Conservation (phyloP, 2,113 vertebrate genomes). For the Anser brachyrhynchus region DNA sequence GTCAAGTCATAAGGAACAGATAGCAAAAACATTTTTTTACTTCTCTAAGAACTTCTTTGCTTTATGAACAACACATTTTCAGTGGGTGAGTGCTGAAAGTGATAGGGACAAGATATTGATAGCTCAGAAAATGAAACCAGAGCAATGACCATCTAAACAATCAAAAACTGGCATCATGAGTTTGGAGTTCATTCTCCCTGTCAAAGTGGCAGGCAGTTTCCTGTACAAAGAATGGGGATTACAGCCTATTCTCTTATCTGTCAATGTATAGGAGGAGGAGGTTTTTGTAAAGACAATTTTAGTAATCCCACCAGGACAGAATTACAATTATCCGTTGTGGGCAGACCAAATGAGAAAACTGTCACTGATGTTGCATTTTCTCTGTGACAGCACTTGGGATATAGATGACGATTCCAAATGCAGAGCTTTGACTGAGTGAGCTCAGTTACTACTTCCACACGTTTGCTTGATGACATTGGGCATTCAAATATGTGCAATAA, state of each 20-base stretch:
- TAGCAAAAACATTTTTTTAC: neutral
- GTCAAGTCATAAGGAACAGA: neutral
- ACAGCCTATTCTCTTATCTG: slow-evolving; percentile 15
- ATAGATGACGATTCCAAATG: neutral
- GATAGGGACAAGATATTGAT: neutral
- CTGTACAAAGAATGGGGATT: neutral
- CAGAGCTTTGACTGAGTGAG: neutral
- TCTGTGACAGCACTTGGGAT: neutral
- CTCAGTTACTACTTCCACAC: neutral
- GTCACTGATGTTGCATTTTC: neutral
- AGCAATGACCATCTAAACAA: neutral
- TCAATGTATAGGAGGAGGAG: neutral
- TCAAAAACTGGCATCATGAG: neutral
- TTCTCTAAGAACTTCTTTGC: neutral
- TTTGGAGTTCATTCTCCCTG: neutral
- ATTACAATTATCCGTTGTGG: slow-evolving; percentile 21
- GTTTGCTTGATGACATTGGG: neutral
- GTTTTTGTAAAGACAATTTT: slow-evolving; percentile 17
- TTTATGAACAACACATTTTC: slow-evolving; percentile 1
- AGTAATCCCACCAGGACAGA: slow-evolving; percentile 26
- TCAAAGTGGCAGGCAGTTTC: neutral
- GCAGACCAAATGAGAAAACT: slow-evolving; percentile 32
- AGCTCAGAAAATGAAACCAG: slow-evolving; percentile 4
- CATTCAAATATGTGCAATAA: neutral
- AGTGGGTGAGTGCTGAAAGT: neutral